Evolutionary conservation across 1,140 invertebrate species (phyloP).

Genomic region (Lordiphosa collinella): DNA sequence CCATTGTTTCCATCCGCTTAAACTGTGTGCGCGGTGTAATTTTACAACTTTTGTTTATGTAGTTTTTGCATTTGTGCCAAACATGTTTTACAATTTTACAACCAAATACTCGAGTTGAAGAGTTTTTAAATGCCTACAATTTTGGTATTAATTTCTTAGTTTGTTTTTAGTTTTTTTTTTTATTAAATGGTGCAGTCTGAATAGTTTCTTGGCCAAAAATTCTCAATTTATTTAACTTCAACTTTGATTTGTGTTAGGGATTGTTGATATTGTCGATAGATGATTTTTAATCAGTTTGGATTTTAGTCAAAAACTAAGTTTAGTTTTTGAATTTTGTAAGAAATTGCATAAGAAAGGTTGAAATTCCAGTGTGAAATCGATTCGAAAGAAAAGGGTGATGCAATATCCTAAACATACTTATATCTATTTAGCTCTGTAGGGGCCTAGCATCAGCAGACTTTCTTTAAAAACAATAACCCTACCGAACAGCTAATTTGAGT

Average conservation of each 20-base stretch:
- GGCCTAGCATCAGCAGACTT: too few species aligned
- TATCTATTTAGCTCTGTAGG: too few species aligned
- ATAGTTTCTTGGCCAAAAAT: conserved; percentile 49
- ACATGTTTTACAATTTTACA: conserved; percentile 47
- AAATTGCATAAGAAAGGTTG: not conserved
- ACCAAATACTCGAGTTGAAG: conserved; percentile 50
- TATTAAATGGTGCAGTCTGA: conserved; percentile 60
- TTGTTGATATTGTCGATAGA: conserved; percentile 3
- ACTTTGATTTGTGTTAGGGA: conserved; percentile 18
- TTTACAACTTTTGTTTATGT: conserved; percentile 57
- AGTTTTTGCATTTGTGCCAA: conserved; percentile 35
- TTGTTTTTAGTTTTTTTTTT: conserved; percentile 13
- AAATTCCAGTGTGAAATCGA: not conserved
- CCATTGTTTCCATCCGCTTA: conserved; percentile 29
- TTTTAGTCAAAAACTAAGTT: too few species aligned
- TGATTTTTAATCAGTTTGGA: too few species aligned
- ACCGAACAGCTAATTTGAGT: too few species aligned
- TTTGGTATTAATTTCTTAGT: conserved; percentile 9
- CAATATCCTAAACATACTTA: too few species aligned
- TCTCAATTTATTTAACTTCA: conserved; percentile 30
- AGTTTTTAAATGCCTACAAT: conserved; percentile 62
- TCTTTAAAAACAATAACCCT: too few species aligned
- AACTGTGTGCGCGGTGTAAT: conserved; percentile 29
- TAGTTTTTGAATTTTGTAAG: not conserved
- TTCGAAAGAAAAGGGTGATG: too few species aligned